phyloP scores from a whole-genome alignment of 2,888 invertebrate genomes.

The Xanthia icteritia region DNA sequence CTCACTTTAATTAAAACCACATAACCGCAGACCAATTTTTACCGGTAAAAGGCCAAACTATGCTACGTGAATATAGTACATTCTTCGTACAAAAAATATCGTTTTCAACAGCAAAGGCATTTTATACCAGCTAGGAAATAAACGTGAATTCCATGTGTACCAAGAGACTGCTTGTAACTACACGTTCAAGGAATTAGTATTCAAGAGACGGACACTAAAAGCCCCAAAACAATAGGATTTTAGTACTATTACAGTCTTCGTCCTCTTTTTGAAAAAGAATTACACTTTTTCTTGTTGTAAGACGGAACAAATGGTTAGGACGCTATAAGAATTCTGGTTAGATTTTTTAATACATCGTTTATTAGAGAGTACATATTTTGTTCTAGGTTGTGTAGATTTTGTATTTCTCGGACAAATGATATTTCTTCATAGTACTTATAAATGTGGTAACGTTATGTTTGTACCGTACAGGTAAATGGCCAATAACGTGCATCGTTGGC shows the following conservation, averaged over 20 bases:
- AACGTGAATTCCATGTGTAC: background rate
- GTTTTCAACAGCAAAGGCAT: background rate
- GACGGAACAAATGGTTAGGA: background rate
- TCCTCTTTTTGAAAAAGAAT: conserved; percentile 4
- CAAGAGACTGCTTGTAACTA: background rate
- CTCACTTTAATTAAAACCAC: background rate
- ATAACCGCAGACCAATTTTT: background rate
- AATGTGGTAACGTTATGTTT: background rate
- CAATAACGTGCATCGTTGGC: background rate
- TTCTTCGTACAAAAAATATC: background rate
- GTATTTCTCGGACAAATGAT: background rate
- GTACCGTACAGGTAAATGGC: background rate
- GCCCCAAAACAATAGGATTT: conserved; percentile 1
- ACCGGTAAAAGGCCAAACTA: background rate
- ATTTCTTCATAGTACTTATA: background rate
- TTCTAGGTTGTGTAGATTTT: background rate
- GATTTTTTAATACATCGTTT: background rate
- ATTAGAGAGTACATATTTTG: background rate
- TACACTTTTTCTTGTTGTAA: background rate
- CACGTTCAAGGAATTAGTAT: conserved; percentile 4
- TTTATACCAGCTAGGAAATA: background rate
- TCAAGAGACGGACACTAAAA: conserved; percentile 7
- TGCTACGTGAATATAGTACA: background rate
- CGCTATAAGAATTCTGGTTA: background rate
- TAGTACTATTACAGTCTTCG: background rate